phyloP scores from a whole-genome alignment of 1,140 invertebrate genomes.

The Megalonaias nervosa region DNA sequence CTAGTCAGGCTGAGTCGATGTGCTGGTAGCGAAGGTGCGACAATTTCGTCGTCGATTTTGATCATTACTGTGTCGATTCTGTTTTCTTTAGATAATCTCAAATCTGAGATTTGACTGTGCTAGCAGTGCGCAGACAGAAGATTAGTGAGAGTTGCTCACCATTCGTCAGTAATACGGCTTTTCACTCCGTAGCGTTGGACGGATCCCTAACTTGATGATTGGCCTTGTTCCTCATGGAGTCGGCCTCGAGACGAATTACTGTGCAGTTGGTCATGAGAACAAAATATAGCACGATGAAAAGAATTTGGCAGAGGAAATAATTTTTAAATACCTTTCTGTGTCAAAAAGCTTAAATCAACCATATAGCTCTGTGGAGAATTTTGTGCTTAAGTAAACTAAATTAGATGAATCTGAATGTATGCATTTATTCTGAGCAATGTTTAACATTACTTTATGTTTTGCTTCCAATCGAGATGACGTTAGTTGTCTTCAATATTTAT shows the following conservation, averaged over 20 bases:
- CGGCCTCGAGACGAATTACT: slow-evolving; percentile 14
- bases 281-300: background rate
- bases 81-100: slow-evolving; percentile 32
- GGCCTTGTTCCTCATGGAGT: slow-evolving; percentile 17
- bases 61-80: slow-evolving; percentile 17
- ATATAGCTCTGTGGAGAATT: too few species aligned
- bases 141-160: slow-evolving; percentile 10
- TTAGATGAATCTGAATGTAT: too few species aligned
- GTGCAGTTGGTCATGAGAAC: background rate
- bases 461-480: too few species aligned
- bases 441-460: too few species aligned
- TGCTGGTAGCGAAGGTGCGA: slow-evolving; percentile 1
- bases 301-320: background rate
- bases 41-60: slow-evolving; percentile 6
- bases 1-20: slow-evolving; percentile 12
- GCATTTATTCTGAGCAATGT: too few species aligned
- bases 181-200: slow-evolving; percentile 20
- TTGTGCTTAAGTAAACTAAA: too few species aligned
- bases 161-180: slow-evolving; percentile 13
- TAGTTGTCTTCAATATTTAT: too few species aligned
- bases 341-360: too few species aligned
- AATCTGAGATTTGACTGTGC: slow-evolving; percentile 10
- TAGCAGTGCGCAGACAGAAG: slow-evolving; percentile 14
- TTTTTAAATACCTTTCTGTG: too few species aligned
- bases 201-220: slow-evolving; percentile 32